A percentile compares a stretch with the other conserved stretches of the same genome.
Conservation (phyloP, 2,797 vertebrate genomes). For the Myotis vivesi region DNA sequence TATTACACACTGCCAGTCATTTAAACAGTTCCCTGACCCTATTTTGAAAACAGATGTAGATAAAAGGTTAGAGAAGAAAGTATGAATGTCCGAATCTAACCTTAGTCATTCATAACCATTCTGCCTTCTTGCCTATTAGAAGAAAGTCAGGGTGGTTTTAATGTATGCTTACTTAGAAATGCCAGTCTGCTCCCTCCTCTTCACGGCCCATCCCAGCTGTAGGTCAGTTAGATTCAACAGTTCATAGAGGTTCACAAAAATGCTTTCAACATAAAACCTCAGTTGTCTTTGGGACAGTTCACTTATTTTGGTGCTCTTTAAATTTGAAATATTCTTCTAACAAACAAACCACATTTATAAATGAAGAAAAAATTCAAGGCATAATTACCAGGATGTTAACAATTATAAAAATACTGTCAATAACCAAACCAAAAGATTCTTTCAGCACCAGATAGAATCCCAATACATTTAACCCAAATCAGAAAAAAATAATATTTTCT, state of each 20-base stretch:
- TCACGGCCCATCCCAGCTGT: conserved; percentile 36
- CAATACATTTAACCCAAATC: background rate
- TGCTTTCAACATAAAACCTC: conserved; percentile 55
- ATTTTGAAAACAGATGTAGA: background rate
- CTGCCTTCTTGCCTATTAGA: background rate
- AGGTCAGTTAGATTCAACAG: conserved; percentile 66
- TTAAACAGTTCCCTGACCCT: conserved; percentile 22
- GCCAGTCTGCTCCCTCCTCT: background rate
- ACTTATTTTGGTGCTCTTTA: conserved; percentile 37
- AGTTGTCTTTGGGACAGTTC: conserved; percentile 48
- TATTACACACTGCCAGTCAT: background rate
- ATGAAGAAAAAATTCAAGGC: background rate
- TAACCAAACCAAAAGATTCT: background rate
- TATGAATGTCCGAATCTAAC: background rate
- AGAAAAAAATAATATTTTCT: background rate
- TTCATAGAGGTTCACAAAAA: conserved; percentile 70
- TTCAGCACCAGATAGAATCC: background rate
- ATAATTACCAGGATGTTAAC: background rate
- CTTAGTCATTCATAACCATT: background rate
- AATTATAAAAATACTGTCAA: background rate
- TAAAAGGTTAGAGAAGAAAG: background rate
- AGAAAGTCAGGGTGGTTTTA: background rate
- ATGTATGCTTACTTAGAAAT: conserved; percentile 8
- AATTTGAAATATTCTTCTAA: conserved; percentile 45
- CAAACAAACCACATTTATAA: background rate